Evolutionary conservation across 1,140 invertebrate species (phyloP).

Genomic region (Eriosoma lanigerum): DNA sequence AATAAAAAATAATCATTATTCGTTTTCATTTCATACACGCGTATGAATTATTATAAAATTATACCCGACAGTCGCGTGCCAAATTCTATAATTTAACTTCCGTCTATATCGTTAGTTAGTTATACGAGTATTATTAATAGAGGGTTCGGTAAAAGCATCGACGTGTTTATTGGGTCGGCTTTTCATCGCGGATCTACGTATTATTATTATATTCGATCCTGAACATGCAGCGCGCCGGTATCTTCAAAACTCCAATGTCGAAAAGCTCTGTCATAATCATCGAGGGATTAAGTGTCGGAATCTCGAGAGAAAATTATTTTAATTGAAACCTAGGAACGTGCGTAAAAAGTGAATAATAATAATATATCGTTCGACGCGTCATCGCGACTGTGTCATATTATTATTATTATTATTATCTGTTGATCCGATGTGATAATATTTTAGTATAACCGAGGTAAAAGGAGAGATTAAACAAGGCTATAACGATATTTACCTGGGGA

Average conservation of each 20-base stretch:
- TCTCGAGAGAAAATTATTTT: constrained; percentile 21
- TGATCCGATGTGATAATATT: not conserved
- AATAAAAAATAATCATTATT: too few species aligned
- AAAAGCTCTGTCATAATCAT: constrained; percentile 1
- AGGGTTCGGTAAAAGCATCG: constrained; percentile 30
- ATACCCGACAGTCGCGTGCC: too few species aligned
- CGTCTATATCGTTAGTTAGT: too few species aligned
- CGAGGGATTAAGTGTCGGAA: not conserved
- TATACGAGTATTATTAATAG: not conserved
- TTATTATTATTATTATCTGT: too few species aligned
- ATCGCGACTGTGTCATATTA: not conserved
- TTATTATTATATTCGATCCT: constrained; percentile 16
- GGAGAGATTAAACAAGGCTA: not conserved
- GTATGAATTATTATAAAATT: too few species aligned
- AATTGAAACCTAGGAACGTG: constrained; percentile 10
- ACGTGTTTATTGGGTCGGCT: constrained; percentile 22
- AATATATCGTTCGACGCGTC: not conserved
- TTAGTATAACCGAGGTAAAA: not conserved
- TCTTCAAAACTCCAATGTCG: not conserved
- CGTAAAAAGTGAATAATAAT: not conserved
- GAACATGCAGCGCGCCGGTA: not conserved
- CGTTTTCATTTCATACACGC: too few species aligned
- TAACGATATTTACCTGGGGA: not conserved
- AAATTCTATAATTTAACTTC: too few species aligned
- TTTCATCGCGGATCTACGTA: constrained; percentile 22